phyloP scores from a whole-genome alignment of 2,113 vertebrate species.

The Emydocephalus ijimae region DNA sequence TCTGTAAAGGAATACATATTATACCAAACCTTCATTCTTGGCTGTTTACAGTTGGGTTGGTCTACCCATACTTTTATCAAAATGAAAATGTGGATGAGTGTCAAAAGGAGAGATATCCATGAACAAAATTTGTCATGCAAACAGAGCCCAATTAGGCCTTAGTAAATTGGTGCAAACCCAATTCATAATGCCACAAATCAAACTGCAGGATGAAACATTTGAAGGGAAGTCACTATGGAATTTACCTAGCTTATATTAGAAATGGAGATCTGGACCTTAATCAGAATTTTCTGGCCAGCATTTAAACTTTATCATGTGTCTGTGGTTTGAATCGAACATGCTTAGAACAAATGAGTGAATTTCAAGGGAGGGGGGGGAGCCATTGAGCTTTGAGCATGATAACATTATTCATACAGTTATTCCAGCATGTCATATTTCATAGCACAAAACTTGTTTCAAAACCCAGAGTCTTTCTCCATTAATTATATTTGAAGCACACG shows the following conservation, averaged over 20 bases:
- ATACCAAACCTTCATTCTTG: neutral
- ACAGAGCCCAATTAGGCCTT: neutral
- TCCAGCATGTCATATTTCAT: slow-evolving; percentile 33
- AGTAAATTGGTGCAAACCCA: slow-evolving; percentile 16
- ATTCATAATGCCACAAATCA: neutral
- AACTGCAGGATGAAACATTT: neutral
- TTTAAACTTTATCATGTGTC: neutral
- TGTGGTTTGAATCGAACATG: neutral
- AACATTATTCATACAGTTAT: slow-evolving; percentile 39
- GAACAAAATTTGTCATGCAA: neutral
- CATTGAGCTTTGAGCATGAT: neutral
- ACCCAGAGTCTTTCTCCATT: slow-evolving; percentile 75
- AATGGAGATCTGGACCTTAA: neutral
- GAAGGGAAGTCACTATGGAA: no score
- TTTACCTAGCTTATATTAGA: neutral
- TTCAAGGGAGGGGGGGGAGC: neutral
- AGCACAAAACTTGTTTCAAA: slow-evolving; percentile 61
- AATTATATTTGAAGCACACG: slow-evolving; percentile 87
- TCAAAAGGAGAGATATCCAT: neutral
- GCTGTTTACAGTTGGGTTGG: neutral
- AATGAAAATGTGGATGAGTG: neutral
- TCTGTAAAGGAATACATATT: neutral
- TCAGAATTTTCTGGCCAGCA: neutral
- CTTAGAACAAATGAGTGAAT: neutral
- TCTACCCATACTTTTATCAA: neutral